Conservation (phyloP, 2,113 vertebrate genomes). For the Menura novaehollandiae region DNA sequence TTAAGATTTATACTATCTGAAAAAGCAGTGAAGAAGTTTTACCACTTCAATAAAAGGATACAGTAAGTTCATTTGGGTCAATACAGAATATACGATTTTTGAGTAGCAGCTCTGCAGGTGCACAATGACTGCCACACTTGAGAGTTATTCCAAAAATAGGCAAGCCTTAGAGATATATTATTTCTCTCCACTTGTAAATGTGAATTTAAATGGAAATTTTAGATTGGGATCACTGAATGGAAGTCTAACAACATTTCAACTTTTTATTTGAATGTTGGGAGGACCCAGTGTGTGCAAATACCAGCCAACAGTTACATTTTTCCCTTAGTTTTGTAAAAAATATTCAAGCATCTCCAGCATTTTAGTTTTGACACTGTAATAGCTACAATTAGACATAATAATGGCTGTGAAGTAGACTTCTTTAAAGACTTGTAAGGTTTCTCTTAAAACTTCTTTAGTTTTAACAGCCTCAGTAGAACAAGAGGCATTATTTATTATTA, state of each 20-base stretch:
- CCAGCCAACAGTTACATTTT: neutral
- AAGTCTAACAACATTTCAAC: neutral
- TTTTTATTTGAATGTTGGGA: neutral
- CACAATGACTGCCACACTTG: neutral
- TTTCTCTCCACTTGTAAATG: neutral
- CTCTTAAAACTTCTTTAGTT: neutral
- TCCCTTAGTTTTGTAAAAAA: neutral
- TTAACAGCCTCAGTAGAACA: neutral
- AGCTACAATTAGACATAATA: neutral
- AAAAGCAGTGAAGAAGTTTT: neutral
- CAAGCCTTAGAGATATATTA: neutral
- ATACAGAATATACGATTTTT: neutral
- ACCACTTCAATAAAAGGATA: neutral
- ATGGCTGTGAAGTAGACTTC: neutral
- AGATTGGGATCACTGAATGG: neutral
- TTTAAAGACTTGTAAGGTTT: neutral
- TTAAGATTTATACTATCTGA: neutral
- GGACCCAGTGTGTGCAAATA: neutral
- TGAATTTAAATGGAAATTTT: neutral
- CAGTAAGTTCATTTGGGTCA: neutral
- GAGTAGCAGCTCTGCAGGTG: neutral
- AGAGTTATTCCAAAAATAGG: neutral
- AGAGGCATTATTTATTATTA: neutral
- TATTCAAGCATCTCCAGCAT: neutral
- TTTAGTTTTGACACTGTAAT: neutral